phyloP scores from a whole-genome alignment of 2,113 vertebrate genomes.

The Lethenteron camtschaticum region DNA sequence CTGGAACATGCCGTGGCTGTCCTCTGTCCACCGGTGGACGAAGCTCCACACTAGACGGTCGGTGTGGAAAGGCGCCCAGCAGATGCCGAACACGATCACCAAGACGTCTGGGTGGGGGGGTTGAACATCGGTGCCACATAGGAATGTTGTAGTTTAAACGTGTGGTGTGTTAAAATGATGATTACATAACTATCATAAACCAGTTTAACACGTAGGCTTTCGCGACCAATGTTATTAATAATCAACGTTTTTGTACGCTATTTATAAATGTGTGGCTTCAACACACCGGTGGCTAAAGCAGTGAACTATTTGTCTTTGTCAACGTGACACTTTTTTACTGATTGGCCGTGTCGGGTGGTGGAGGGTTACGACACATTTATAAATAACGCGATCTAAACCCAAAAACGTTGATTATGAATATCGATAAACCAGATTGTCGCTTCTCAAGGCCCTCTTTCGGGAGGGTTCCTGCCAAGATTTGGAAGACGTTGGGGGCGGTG shows the following conservation, averaged over 20 bases:
- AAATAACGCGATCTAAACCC: too few relatives aligned
- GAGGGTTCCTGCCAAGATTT: neutral
- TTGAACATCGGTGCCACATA: too few relatives aligned
- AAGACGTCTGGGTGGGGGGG: constrained; percentile 33
- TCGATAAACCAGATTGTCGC: neutral
- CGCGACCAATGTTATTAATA: too few relatives aligned
- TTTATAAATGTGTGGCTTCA: too few relatives aligned
- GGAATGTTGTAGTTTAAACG: neutral
- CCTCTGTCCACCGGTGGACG: constrained; percentile 33
- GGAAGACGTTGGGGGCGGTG: too few relatives aligned
- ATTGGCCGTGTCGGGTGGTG: too few relatives aligned
- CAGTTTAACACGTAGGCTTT: neutral
- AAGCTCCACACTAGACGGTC: constrained; percentile 84
- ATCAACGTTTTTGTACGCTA: too few relatives aligned
- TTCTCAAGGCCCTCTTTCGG: neutral
- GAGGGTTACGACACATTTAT: too few relatives aligned
- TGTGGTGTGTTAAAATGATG: neutral
- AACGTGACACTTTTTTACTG: too few relatives aligned
- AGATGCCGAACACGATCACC: constrained; percentile 68
- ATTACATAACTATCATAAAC: neutral
- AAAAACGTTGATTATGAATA: neutral
- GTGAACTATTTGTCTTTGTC: too few relatives aligned
- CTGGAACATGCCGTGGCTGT: constrained; percentile 33
- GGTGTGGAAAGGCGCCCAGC: constrained; percentile 74
- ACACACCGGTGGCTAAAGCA: too few relatives aligned